Base-by-base conservation (phyloP, 2,888 invertebrate species). In the Galerucella calmariensis region DNA sequence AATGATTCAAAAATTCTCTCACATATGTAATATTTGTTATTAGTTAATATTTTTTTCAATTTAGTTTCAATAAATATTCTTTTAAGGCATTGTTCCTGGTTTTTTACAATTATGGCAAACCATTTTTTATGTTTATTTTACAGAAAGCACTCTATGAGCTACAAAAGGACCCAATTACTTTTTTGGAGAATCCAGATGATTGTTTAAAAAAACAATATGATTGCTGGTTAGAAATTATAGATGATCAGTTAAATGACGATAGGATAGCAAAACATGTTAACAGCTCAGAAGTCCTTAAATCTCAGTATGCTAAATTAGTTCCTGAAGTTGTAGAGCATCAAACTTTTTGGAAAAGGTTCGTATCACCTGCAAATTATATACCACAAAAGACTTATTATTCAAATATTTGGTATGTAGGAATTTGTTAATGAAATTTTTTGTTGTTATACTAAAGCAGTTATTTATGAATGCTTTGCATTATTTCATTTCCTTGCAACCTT, bases 291-390 rank as follows among this genome's bases (percentile, higher is more conserved):
- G 84, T 86, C 63, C 82, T 89, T 73, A 88, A 86, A 76, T 85
- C 86, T 71, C 87, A 88, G 80, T 88, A 88, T 84, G 82, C 83
- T 67, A 90, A 90, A 82, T 88, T 95, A 75, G 95, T 95, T 80
- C 93, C 94, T 5, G 90, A 91, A 70, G 90, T 91, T 62, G 93
- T 95, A 16, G 89, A 92, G 1, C 92, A 94, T 82, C 90, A 92
- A 24, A 90, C 93, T 76, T 96, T 95, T 87, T 96, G 95, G 95
- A 92, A 94, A 84, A 90, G 95, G 91, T 91, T 69, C 81, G 51
- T 69, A 14, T 69, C 35, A 41, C 8, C 9, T 41, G 8, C 35
- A 41, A 41, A 41, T 41, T 41, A 8, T 41, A 41, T 41, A 41
- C 6, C 6, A 9, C 35, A 41, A 41, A 41, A 6, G 8, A 41